phyloP scores from a whole-genome alignment of 2,797 vertebrate genomes.

The Psittacula echo region DNA sequence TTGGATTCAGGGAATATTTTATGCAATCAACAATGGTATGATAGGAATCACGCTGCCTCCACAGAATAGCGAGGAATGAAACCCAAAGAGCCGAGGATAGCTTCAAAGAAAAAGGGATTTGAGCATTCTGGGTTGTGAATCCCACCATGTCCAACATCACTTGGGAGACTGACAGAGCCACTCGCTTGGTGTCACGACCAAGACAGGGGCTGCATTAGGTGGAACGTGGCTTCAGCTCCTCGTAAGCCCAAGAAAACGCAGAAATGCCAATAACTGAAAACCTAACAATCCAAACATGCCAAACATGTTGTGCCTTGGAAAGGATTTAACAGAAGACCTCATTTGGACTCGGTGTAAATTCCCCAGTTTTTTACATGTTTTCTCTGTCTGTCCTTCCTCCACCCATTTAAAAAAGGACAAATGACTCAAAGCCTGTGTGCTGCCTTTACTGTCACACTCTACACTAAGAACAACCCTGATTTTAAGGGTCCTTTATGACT shows the following conservation, averaged over 20 bases:
- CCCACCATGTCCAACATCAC: background rate
- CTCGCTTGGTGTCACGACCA: accelerated
- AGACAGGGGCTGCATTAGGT: background rate
- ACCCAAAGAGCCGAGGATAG: background rate
- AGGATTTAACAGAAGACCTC: background rate
- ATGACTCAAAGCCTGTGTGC: background rate
- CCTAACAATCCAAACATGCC: background rate
- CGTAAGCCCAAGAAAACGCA: accelerated
- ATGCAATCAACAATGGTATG: conserved; percentile 70
- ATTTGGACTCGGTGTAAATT: background rate
- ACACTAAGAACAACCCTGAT: background rate
- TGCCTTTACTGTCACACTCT: background rate
- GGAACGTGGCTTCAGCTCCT: background rate
- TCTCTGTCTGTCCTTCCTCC: background rate
- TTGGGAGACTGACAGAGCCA: background rate
- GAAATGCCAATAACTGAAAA: background rate
- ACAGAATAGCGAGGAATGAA: background rate
- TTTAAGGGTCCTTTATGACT: conserved; percentile 3
- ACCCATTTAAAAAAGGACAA: background rate
- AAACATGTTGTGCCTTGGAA: background rate
- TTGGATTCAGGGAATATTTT: conserved; percentile 69
- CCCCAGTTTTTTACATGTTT: background rate
- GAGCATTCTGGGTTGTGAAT: background rate
- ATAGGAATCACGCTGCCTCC: conserved; percentile 59
- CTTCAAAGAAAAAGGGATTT: background rate